Evolutionary conservation across 30 jellyfish, hydroid and myxozoan genomes (phyloP).

Genomic region (Mastigias papua): DNA sequence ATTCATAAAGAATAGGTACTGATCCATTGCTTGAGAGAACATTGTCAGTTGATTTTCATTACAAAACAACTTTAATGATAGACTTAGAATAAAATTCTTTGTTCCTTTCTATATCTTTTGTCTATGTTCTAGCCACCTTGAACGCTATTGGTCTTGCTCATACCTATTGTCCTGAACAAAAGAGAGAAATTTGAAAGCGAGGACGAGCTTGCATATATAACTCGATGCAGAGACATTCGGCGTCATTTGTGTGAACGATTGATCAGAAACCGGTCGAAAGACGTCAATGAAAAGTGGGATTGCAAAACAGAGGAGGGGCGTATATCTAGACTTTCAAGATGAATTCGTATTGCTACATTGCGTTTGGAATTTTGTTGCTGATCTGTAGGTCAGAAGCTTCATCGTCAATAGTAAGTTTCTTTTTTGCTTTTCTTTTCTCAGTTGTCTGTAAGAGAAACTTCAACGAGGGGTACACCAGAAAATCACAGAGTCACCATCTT

Average conservation of each 20-base stretch:
- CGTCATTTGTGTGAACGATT: neutral
- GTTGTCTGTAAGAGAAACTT: neutral
- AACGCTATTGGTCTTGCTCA: neutral
- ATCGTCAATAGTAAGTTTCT: conserved; percentile 23
- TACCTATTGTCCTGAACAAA: conserved; percentile 12
- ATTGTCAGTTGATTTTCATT: neutral
- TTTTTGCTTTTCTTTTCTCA: neutral
- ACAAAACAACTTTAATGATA: neutral
- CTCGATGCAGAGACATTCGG: neutral
- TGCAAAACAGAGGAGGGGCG: neutral
- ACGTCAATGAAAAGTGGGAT: neutral
- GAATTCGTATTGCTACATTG: neutral
- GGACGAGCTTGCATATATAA: conserved; percentile 12
- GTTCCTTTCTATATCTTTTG: neutral
- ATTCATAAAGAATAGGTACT: neutral
- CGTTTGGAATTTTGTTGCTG: conserved; percentile 2
- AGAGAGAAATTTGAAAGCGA: conserved; percentile 38
- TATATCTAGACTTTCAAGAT: conserved; percentile 4
- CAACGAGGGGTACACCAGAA: neutral
- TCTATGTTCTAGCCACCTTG: conserved; percentile 31
- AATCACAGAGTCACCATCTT: too few species aligned
- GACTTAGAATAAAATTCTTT: neutral
- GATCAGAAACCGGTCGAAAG: neutral
- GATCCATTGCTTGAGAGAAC: neutral
- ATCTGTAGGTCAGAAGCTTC: neutral